These are phyloP conservation scores for Heteromyza rotundicornis DNA, from an alignment of 2,888 invertebrate genomes.

Conservation along the genomic window DNA sequence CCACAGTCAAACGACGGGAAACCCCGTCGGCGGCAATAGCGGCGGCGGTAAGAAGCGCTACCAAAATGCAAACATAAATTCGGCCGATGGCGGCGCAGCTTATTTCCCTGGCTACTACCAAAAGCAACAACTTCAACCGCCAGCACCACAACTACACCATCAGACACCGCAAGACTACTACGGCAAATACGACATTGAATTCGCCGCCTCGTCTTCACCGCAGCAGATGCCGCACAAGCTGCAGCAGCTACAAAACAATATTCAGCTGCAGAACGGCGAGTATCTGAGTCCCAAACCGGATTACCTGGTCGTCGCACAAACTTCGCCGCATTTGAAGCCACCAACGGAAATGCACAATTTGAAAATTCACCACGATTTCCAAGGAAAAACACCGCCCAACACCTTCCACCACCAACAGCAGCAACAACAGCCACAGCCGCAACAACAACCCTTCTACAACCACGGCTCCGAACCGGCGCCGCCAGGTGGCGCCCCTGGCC, in stretches of 20 bases:
- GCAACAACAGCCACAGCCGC: slow-evolving; percentile 40
- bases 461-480: slow-evolving; percentile 40
- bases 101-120: slow-evolving; percentile 57
- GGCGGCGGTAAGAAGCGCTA: slow-evolving; percentile 45
- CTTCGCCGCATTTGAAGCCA: slow-evolving; percentile 35
- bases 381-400: slow-evolving; percentile 35
- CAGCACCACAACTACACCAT: slow-evolving; percentile 31
- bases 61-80: slow-evolving; percentile 31
- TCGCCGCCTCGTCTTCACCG: slow-evolving; percentile 35
- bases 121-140: slow-evolving; percentile 38
- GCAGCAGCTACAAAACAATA: slow-evolving; percentile 38
- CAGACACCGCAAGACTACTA: slow-evolving; percentile 54
- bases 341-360: slow-evolving; percentile 36
- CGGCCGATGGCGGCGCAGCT: slow-evolving; percentile 22
- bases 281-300: slow-evolving; percentile 55
- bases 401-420: slow-evolving; percentile 49
- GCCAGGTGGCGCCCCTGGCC: slow-evolving; percentile 31
- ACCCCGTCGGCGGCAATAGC: slow-evolving; percentile 40
- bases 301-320: slow-evolving; percentile 27
- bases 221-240: slow-evolving; percentile 43
- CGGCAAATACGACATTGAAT: slow-evolving; percentile 60
- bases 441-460: slow-evolving; percentile 55
- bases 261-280: slow-evolving; percentile 45
- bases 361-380: slow-evolving; percentile 44
- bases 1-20: slow-evolving; percentile 36